Evolutionary conservation across 2,113 vertebrate species (phyloP), one percentile per base, ranked within the genome.

Genomic region (Cettia cetti): DNA sequence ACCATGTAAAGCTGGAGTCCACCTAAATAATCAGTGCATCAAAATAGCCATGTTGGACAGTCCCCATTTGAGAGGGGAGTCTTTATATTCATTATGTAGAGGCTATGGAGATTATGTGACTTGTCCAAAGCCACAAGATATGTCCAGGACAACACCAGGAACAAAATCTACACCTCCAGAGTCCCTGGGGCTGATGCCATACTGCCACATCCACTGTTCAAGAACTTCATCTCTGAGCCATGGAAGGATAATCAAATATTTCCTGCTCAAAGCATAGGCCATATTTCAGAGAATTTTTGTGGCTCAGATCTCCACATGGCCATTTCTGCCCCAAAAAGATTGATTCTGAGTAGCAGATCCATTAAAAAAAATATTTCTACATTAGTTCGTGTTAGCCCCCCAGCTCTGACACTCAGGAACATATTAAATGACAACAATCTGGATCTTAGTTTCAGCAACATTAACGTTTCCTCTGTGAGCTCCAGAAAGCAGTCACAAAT

Each of bases 291-390:
- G 44, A 82, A 22, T 42, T 37, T 90, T 7, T 27, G 7, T 8
- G 18, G 44, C 18, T 39, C 10, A 59, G 3, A 30, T 35, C 22
- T 39, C 13, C 9, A 28, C 0, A 0, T 63, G 23, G 37, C 30
- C 47, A 63, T 70, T 93, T 77, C 54, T 50, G 18, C 74, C 44
- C 23, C 28, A 35, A 22, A 68, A 50, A 70, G 20, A n/a, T 9
- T 60, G 49, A 82, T 37, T 37, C 27, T 23, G 33, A 76, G 15
- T 28, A 30, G 13, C 37, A 91, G 28, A 70, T 68, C 10, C 11
- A 39, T 69, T 6, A 5, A 75, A 42, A 69, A 50, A 76, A 61
- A 13, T 44, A 44, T 17, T 44, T 44, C 13, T 44, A 59, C 8
- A 5, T 31, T 30, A 54, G 21, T 13, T 69, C 44, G 27, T 10